Evolutionary conservation across 2,113 vertebrate species (phyloP).

Genomic region (Podiceps cristatus): DNA sequence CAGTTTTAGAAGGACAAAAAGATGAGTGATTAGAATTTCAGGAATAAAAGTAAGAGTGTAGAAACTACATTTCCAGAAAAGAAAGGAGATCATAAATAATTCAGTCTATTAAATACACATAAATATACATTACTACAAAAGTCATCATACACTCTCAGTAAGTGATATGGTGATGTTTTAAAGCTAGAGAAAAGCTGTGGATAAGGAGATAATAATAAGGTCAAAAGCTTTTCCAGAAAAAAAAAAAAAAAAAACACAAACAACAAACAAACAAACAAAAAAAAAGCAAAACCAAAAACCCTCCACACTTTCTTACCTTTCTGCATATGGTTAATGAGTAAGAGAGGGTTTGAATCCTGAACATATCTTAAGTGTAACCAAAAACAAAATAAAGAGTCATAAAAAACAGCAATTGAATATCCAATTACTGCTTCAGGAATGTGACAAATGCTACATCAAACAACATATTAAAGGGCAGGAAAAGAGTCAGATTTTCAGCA

Average conservation of each 20-base stretch:
- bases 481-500: rapidly evolving
- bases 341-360: not conserved
- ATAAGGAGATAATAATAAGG: not conserved
- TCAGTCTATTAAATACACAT: not conserved
- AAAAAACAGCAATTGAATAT: not conserved
- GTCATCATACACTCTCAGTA: not conserved
- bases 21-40: not conserved
- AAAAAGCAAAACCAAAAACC: too few species aligned
- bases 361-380: rapidly evolving
- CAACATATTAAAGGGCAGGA: not conserved
- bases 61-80: not conserved
- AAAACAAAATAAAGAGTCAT: not conserved
- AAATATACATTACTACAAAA: not conserved
- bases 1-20: not conserved
- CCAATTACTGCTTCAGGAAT: not conserved
- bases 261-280: too few species aligned
- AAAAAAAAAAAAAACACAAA: too few species aligned
- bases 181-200: not conserved
- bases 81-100: not conserved
- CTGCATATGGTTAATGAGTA: not conserved
- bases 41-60: not conserved
- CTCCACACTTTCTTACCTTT: not conserved
- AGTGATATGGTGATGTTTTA: not conserved
- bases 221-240: not conserved
- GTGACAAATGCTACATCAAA: not conserved